Conservation (phyloP, 2,113 vertebrate genomes). For the Lethenteron camtschaticum region DNA sequence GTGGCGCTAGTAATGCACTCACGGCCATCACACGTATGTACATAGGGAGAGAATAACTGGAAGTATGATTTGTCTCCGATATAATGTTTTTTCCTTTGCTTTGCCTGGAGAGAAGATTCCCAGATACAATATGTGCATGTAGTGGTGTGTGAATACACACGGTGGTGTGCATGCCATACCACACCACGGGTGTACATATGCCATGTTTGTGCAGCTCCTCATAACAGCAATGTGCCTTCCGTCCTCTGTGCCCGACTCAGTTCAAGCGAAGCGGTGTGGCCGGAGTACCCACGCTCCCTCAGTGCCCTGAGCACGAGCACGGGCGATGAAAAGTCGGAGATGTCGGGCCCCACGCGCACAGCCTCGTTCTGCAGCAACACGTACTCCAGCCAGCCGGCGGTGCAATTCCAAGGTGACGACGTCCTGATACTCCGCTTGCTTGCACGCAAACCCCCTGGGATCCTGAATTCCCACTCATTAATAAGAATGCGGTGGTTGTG, state of each 20-base stretch:
- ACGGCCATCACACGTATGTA: no score
- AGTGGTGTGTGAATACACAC: no score
- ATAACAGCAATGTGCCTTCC: no score
- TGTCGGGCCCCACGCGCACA: conserved; percentile 28
- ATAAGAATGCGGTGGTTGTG: neutral
- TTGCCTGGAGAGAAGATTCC: no score
- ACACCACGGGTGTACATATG: no score
- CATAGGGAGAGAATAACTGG: no score
- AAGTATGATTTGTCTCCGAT: no score
- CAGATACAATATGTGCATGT: no score
- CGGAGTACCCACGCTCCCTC: conserved; percentile 82
- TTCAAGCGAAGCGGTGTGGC: conserved; percentile 73
- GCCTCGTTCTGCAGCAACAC: neutral
- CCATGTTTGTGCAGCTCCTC: no score
- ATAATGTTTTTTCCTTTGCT: no score
- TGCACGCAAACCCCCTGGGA: neutral
- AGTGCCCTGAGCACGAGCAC: conserved; percentile 59
- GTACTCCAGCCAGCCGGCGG: neutral
- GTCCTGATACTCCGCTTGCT: neutral
- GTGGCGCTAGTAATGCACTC: no score
- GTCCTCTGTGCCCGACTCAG: conserved; percentile 17
- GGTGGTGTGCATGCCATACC: no score
- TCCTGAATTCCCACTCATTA: neutral
- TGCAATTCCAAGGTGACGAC: neutral
- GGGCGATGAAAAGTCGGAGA: conserved; percentile 62